These are phyloP conservation scores for Polietes domitor DNA, from an alignment of 2,888 invertebrate species.

Conservation along the genomic window DNA sequence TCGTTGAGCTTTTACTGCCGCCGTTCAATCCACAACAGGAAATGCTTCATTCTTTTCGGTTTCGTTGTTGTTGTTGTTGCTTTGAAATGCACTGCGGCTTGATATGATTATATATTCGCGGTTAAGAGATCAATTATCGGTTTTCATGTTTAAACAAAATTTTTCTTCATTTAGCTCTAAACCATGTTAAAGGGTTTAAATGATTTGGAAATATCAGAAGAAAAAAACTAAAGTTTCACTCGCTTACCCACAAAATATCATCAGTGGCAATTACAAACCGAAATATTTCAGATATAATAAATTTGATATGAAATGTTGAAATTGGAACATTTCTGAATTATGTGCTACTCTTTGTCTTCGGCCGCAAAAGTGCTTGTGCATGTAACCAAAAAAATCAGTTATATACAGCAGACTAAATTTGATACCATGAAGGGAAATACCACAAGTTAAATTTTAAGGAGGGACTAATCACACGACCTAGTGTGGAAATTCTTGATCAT, in stretches of 20 bases:
- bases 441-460: no score
- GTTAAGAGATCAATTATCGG: slow-evolving; percentile 49
- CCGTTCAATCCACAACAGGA: slow-evolving; percentile 37
- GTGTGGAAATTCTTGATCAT: no score
- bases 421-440: no score
- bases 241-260: not conserved
- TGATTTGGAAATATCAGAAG: not conserved
- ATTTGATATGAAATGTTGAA: not conserved
- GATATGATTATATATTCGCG: slow-evolving; percentile 48
- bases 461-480: no score
- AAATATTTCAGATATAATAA: not conserved
- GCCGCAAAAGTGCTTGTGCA: no score
- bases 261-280: not conserved
- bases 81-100: slow-evolving; percentile 27
- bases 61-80: not conserved
- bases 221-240: not conserved
- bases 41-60: slow-evolving; percentile 48
- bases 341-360: no score
- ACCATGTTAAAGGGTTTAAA: not conserved
- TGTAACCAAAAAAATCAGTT: no score
- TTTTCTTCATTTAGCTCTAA: slow-evolving; percentile 24
- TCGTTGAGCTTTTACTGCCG: not conserved
- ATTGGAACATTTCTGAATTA: no score
- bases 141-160: slow-evolving; percentile 33
- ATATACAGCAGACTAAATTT: no score